Percentiles rank a stretch among this genome's conserved stretches.
These are phyloP conservation scores for Chromobotia macracanthus DNA, from an alignment of 2,797 vertebrate species.

Conservation along the genomic window DNA sequence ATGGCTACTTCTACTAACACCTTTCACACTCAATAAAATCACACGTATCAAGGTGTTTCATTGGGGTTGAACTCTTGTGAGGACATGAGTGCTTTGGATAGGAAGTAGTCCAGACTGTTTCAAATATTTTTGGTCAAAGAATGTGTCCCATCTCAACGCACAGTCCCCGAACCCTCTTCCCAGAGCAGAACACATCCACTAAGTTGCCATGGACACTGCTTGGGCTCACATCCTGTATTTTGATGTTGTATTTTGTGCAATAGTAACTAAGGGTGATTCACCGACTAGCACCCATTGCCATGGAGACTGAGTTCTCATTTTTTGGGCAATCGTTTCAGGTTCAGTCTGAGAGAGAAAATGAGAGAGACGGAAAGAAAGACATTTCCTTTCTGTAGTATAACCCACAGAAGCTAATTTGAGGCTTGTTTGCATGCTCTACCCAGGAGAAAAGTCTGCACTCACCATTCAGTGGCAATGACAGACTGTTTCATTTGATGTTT, in stretches of 20 bases:
- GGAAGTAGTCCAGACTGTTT: neutral
- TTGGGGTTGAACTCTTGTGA: neutral
- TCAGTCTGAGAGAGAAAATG: conserved; percentile 9
- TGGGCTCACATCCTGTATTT: conserved; percentile 58
- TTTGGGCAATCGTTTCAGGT: conserved; percentile 16
- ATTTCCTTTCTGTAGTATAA: neutral
- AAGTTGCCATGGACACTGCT: conserved; percentile 51
- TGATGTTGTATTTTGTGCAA: conserved; percentile 56
- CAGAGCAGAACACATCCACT: conserved; percentile 41
- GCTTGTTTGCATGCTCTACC: neutral
- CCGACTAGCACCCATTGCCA: conserved; percentile 45
- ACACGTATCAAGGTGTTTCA: no score
- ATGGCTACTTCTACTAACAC: no score
- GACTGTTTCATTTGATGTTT: conserved; percentile 6
- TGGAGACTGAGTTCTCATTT: conserved; percentile 46
- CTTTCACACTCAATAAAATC: no score
- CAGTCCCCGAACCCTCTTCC: conserved; percentile 33
- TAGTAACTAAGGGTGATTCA: conserved; percentile 59
- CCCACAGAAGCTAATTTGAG: neutral
- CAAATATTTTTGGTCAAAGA: neutral
- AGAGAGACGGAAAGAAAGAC: neutral
- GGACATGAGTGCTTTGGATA: neutral
- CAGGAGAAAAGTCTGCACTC: neutral
- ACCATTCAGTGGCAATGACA: neutral
- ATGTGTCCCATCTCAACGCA: conserved; percentile 11